These are phyloP conservation scores for Tor tambroides DNA, from an alignment of 2,113 vertebrate genomes.

Conservation along the genomic window DNA sequence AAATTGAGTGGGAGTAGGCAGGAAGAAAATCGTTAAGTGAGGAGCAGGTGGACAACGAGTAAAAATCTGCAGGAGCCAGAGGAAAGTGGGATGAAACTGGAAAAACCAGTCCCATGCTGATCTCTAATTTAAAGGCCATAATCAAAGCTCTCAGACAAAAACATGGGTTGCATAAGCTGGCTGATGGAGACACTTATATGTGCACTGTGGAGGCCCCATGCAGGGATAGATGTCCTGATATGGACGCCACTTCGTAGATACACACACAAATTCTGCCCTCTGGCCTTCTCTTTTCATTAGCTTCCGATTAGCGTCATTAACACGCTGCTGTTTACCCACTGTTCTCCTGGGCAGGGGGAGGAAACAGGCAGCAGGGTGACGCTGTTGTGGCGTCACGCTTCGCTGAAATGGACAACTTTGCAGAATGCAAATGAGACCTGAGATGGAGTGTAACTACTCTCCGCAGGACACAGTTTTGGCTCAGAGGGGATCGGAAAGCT, in stretches of 20 bases:
- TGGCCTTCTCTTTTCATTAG: slow-evolving; percentile 21
- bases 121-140: not conserved
- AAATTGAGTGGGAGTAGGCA: not conserved
- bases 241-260: not conserved
- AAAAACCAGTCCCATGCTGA: not conserved
- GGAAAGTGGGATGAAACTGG: not conserved
- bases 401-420: not conserved
- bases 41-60: not conserved
- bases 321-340: slow-evolving; percentile 21
- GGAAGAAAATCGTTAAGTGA: not conserved
- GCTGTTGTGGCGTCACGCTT: slow-evolving; percentile 12
- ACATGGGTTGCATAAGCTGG: slow-evolving; percentile 14
- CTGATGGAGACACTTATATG: not conserved
- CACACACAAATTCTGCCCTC: slow-evolving; percentile 23
- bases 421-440: not conserved
- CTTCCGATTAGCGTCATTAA: slow-evolving; percentile 6
- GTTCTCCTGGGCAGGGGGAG: not conserved
- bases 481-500: not conserved
- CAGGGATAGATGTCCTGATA: slow-evolving; percentile 20
- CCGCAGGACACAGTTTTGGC: not conserved
- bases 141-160: slow-evolving; percentile 25
- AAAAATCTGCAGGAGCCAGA: not conserved
- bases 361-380: slow-evolving; percentile 15
- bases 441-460: slow-evolving; percentile 5
- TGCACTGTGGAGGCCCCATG: not conserved